Evolutionary conservation across 2,113 vertebrate genomes (phyloP).

Genomic region (Puffinus mauretanicus): DNA sequence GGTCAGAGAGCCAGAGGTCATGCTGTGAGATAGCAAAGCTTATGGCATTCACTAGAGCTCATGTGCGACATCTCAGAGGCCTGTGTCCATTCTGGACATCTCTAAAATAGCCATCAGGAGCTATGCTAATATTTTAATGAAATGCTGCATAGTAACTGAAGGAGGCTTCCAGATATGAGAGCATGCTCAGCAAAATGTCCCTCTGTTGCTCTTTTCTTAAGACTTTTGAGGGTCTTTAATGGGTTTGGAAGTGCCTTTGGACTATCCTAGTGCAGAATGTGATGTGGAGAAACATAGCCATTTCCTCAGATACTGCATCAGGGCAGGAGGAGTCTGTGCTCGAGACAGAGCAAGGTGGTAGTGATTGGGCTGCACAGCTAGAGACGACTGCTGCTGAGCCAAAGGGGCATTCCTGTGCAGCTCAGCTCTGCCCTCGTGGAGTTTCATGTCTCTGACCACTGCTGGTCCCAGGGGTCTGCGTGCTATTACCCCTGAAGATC

Average conservation of each 20-base stretch:
- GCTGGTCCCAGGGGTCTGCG: not conserved
- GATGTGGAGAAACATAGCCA: fast-evolving
- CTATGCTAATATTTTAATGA: not conserved
- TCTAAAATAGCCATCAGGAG: not conserved
- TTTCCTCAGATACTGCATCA: fast-evolving
- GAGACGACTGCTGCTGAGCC: not conserved
- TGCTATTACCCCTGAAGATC: not conserved
- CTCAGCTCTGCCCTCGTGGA: not conserved
- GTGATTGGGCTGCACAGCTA: fast-evolving
- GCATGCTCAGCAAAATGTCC: not conserved
- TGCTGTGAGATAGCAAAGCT: not conserved
- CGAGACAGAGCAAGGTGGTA: too few relatives aligned
- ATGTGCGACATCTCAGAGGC: not conserved
- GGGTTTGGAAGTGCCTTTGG: not conserved
- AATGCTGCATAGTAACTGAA: not conserved
- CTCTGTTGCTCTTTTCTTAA: not conserved
- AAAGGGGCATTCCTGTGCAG: fast-evolving
- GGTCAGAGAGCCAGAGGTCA: not conserved
- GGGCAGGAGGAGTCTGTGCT: not conserved
- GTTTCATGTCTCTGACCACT: not conserved
- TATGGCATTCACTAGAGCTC: not conserved
- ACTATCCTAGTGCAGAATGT: not conserved
- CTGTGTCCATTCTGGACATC: not conserved
- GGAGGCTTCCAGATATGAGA: not conserved
- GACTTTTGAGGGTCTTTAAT: not conserved